Base-by-base conservation (phyloP, 2,113 vertebrate genomes). In the Spilogale gracilis region DNA sequence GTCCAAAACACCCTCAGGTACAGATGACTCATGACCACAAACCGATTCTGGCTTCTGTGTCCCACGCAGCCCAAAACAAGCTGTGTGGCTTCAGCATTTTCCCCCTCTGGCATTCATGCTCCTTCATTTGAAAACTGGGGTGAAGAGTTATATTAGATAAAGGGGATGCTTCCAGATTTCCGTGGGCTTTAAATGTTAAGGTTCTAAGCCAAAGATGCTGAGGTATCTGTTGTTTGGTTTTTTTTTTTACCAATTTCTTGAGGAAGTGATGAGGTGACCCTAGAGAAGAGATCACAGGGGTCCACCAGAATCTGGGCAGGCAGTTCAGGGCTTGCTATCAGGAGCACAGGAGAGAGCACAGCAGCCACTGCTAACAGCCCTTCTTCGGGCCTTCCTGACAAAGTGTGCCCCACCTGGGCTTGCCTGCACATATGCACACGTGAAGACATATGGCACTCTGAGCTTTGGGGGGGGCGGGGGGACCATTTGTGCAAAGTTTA, bases 71-170 rank as follows among this genome's bases (percentile, higher is more conserved):
- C 50, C 58, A 61, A 65, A 79, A 32, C 50, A 18, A 81, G 18
- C 38, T 32, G 0, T 25, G 21, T 71, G 69, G 45, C 88, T 86
- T 93, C n/a, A 52, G 27, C 32, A 69, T 56, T 50, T 91, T 30
- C n/a, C 32, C 58, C 38, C 18, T 12, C 48, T 3, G 1, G 27
- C 27, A 0, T 16, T 48, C 85, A 81, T 2, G 27, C 16, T 11
- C 58, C 81, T 54, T 94, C 81, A 78, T 58, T 43, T 82, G 81
- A 94, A 93, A 96, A 96, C 50, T 45, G 65, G 32, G 3, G 2
- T 9, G 17, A 54, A 21, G 18, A 50, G 13, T 54, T 78, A 14
- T 6, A 27, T 80, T 65, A 81, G 56, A 84, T 38, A n/a, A 76
- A 87, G 9, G 17, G 12, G 58, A 61, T 12, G 32, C 65, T 83